phyloP scores from a whole-genome alignment of 2,888 invertebrate species.

The Lithophane ornitopus region DNA sequence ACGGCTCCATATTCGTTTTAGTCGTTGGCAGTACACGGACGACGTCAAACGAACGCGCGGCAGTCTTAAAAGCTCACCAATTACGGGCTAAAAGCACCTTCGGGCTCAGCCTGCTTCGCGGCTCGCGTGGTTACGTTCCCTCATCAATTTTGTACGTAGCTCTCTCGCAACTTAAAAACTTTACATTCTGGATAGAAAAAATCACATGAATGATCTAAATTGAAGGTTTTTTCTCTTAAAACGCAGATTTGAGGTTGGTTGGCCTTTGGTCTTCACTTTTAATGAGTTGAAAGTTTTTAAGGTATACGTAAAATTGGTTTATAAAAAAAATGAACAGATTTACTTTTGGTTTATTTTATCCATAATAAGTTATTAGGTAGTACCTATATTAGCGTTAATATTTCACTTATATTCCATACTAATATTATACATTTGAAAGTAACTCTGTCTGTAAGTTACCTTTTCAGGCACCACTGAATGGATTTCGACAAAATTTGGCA shows the following conservation, averaged over 20 bases:
- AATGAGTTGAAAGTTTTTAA: background rate
- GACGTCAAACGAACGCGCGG: conserved; percentile 88
- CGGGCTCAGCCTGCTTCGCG: conserved; percentile 82
- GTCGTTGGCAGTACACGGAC: conserved; percentile 75
- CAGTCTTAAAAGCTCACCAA: conserved; percentile 91
- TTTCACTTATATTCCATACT: background rate
- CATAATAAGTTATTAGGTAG: no score
- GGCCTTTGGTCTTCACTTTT: background rate
- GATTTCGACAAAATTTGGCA: no score
- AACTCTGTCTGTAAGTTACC: no score
- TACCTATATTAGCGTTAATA: background rate
- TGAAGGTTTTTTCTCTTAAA: conserved; percentile 39
- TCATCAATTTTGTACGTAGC: conserved; percentile 90
- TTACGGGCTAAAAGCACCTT: conserved; percentile 91
- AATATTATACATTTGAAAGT: no score
- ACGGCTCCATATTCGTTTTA: conserved; percentile 73
- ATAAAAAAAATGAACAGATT: background rate
- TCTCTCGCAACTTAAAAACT: conserved; percentile 83
- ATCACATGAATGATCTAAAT: conserved; percentile 57
- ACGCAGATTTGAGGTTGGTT: conserved; percentile 16
- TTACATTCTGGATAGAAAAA: conserved; percentile 71
- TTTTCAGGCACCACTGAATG: no score
- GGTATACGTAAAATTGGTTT: background rate
- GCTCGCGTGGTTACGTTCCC: conserved; percentile 84
- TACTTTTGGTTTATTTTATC: background rate